phyloP scores from a whole-genome alignment of 2,113 vertebrate species.

The Mirounga angustirostris region DNA sequence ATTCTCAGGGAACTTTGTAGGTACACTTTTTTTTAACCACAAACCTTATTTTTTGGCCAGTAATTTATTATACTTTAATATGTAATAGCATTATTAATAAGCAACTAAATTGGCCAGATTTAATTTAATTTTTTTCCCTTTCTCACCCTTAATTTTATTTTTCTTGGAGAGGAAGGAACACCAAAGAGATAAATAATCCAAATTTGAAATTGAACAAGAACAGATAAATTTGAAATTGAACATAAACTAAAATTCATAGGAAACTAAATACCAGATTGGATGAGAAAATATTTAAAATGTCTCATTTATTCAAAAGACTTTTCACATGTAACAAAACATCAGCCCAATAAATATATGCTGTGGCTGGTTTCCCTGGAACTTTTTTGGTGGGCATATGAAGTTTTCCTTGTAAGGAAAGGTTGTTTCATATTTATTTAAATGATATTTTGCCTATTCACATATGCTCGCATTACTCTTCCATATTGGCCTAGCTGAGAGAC shows the following conservation, averaged over 20 bases:
- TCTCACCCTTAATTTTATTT: background rate
- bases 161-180: conserved; percentile 41
- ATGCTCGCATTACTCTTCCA: background rate
- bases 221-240: conserved; percentile 39
- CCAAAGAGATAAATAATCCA: background rate
- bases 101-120: background rate
- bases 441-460: background rate
- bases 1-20: conserved; percentile 20
- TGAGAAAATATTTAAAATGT: conserved; percentile 19
- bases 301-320: conserved; percentile 11
- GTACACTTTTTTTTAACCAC: background rate
- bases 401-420: background rate
- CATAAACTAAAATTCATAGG: conserved; percentile 21
- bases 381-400: background rate
- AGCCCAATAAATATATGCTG: background rate
- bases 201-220: background rate
- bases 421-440: background rate
- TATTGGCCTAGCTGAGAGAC: conserved; percentile 3
- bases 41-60: background rate
- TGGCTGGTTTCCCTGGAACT: background rate
- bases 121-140: conserved; percentile 19
- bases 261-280: background rate
- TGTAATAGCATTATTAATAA: background rate
- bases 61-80: conserved; percentile 32
- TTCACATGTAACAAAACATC: background rate